Conservation (phyloP, 1,140 invertebrate genomes). For the Drosophila sechellia region DNA sequence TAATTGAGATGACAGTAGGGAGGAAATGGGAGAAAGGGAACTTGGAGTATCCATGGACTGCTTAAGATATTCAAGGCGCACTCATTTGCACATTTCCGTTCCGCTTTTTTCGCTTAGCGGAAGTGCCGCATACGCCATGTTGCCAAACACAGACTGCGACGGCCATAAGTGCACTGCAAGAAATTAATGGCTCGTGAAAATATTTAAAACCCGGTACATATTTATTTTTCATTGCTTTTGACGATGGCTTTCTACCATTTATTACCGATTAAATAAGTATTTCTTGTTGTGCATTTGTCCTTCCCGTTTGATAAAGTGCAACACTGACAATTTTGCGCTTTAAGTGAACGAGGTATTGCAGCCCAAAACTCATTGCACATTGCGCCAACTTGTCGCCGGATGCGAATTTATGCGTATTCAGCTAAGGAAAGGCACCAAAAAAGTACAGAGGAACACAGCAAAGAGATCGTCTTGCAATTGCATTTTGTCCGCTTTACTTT, state of each 20-base stretch:
- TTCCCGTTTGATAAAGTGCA: slow-evolving; percentile 50
- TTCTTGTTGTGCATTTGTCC: neutral
- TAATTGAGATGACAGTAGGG: slow-evolving; percentile 32
- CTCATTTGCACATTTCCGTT: slow-evolving; percentile 80
- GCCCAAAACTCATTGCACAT: slow-evolving; percentile 30
- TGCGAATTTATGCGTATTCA: slow-evolving; percentile 80
- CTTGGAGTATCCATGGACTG: slow-evolving; percentile 39
- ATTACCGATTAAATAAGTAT: neutral
- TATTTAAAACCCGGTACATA: neutral
- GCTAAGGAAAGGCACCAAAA: slow-evolving; percentile 39
- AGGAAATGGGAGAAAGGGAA: neutral
- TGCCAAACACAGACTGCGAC: slow-evolving; percentile 38
- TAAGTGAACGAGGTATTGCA: slow-evolving; percentile 57
- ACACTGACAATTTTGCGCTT: slow-evolving; percentile 64
- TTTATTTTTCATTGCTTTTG: neutral
- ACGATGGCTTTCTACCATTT: neutral
- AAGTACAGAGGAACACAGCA: slow-evolving; percentile 13
- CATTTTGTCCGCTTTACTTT: slow-evolving; percentile 65
- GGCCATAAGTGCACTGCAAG: neutral
- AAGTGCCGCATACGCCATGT: slow-evolving; percentile 56
- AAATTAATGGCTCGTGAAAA: neutral
- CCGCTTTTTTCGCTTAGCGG: slow-evolving; percentile 44
- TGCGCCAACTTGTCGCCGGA: slow-evolving; percentile 76
- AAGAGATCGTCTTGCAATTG: slow-evolving; percentile 59
- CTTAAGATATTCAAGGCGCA: slow-evolving; percentile 72